These are phyloP conservation scores for Ranitomeya variabilis DNA, from an alignment of 2,113 vertebrate genomes.

Conservation along the genomic window DNA sequence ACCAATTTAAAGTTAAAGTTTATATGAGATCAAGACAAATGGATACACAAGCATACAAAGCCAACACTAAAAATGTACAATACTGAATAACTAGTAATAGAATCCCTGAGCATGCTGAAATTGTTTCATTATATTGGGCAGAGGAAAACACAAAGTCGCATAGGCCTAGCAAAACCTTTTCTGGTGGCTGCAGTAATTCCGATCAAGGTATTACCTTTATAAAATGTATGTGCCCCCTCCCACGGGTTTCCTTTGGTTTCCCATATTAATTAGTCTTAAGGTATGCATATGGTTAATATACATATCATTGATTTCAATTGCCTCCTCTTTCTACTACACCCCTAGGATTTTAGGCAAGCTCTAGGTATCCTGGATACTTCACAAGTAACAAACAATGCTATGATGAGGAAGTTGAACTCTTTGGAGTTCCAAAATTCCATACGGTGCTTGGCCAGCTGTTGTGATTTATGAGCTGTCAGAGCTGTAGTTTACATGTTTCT, in stretches of 20 bases:
- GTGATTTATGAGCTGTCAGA: slow-evolving; percentile 21
- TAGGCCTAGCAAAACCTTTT: not conserved
- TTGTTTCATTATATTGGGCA: not conserved
- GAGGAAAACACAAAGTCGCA: no score
- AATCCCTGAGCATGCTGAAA: no score
- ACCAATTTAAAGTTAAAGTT: not conserved
- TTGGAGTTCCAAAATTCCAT: slow-evolving; percentile 10
- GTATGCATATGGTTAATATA: not conserved
- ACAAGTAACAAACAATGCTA: not conserved
- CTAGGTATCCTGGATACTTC: not conserved
- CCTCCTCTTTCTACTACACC: not conserved
- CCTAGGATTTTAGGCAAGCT: not conserved
- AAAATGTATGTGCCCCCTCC: not conserved
- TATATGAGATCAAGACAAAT: not conserved
- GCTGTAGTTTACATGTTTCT: not conserved
- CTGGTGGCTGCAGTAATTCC: not conserved
- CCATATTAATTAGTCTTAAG: not conserved
- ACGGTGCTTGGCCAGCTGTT: slow-evolving; percentile 14
- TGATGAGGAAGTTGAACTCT: not conserved
- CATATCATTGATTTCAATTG: not conserved
- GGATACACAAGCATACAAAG: not conserved
- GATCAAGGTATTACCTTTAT: not conserved
- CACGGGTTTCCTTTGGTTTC: not conserved
- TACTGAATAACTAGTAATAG: not conserved
- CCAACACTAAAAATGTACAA: not conserved